These are phyloP conservation scores for Thyatira batis DNA, from an alignment of 2,888 invertebrate genomes.

Conservation along the genomic window DNA sequence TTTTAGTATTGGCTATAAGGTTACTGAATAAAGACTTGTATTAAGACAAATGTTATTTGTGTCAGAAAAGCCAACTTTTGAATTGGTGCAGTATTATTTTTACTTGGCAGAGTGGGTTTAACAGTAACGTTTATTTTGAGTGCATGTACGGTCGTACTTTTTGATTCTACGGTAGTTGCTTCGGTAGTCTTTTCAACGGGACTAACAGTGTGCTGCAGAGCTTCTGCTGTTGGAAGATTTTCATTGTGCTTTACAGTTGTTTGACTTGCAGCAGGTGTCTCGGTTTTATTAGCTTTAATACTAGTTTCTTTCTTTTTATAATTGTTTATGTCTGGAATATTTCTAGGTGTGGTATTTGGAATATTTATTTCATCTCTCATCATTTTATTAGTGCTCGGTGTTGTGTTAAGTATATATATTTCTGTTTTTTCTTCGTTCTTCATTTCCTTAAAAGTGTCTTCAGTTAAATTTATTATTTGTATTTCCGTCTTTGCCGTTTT, in stretches of 20 bases:
- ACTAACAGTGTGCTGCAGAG: constrained; percentile 57
- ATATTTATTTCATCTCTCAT: not conserved
- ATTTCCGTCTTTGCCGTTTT: not conserved
- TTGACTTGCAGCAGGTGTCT: not conserved
- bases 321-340: constrained; percentile 4
- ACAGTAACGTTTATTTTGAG: not conserved
- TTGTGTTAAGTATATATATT: not conserved
- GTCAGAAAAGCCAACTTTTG: not conserved
- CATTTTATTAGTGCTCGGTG: not conserved
- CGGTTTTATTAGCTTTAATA: constrained; percentile 6
- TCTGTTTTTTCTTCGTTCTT: not conserved
- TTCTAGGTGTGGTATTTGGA: not conserved
- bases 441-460: not conserved
- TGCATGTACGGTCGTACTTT: constrained; percentile 10
- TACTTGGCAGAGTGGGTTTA: constrained; percentile 22
- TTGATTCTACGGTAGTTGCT: constrained; percentile 29
- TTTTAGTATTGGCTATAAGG: no score
- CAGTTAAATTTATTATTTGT: not conserved
- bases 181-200: constrained; percentile 42
- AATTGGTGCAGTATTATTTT: constrained; percentile 24
- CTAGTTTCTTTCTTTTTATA: constrained; percentile 2
- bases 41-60: not conserved
- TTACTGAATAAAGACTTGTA: not conserved
- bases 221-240: constrained; percentile 56
- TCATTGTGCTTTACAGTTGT: constrained; percentile 21